Base-by-base conservation (phyloP, 37 sponge, comb jelly and placozoan genomes). In the Spongilla lacustris region DNA sequence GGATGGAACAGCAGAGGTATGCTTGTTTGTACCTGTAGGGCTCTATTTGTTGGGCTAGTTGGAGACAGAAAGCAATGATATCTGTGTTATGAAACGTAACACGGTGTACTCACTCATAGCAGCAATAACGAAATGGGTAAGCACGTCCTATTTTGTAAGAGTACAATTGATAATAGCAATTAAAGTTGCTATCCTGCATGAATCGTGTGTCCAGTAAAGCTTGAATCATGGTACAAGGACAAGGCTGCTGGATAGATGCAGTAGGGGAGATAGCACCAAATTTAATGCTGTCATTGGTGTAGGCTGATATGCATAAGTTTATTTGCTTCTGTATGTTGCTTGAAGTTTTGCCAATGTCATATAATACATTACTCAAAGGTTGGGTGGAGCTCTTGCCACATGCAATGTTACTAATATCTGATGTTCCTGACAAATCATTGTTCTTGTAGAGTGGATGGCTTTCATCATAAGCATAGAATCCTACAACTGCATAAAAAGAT, bases 381-480 rank as follows among this genome's bases (percentile, higher is more conserved):
- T 32, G 13, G 25, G 79, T 29, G 0, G 58, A 24, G 41, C 71
- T 69, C 0, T 22, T 26, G 31, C n/a, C n/a, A n/a, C 81, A 80
- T 25, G 79, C 85, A 50, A 89, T 68, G 24, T 26, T 26, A 3
- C 17, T 25, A 32, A 36, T 28, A 21, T 37, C 71, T 69, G 26
- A 2, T 11, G 33, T 66, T 24, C 76, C 71, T 28, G 83, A 80
- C 0, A 84, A 58, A 11, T 81, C 50, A 41, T 88, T 5, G 11
- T 27, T 38, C 1, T 23, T 14, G 14, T 69, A 28, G 29, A n/a
- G n/a, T n/a, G n/a, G n/a, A n/a, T n/a, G n/a, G n/a, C n/a, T n/a
- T n/a, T 25, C 77, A 9, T 86, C 85, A 34, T 19, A 29, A 50
- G 73, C 74, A 36, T 85, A 85, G 78, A 73, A 91, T 28, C 94